Conservation (phyloP, 2,113 vertebrate species). For the Semicossyphus pulcher region DNA sequence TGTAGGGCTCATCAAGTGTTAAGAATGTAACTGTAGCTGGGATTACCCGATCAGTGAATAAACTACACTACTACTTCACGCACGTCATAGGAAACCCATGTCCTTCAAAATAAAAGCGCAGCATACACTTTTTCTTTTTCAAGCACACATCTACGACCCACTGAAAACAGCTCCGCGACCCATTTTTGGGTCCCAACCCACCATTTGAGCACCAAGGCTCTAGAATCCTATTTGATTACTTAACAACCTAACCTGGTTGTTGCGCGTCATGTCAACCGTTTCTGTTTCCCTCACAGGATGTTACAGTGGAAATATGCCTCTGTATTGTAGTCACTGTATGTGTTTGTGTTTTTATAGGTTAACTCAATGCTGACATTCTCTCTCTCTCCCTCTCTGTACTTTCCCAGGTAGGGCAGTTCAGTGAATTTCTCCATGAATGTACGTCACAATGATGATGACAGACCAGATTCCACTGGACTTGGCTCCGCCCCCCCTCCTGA, state of each 20-base stretch:
- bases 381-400: conserved; percentile 52
- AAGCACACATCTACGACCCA: no score
- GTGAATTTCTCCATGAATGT: conserved; percentile 99
- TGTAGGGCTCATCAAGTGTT: no score
- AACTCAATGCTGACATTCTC: neutral
- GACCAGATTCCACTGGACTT: conserved; percentile 99
- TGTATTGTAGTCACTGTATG: neutral
- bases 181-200: no score
- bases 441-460: conserved; percentile 99
- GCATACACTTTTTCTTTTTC: neutral
- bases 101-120: no score
- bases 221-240: neutral
- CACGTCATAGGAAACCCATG: no score
- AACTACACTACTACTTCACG: no score
- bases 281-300: neutral
- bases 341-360: neutral
- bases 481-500: conserved; percentile 93
- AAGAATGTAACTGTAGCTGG: no score
- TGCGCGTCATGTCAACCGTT: no score
- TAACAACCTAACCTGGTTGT: neutral
- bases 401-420: conserved; percentile 89
- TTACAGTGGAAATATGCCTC: neutral
- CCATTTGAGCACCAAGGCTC: no score
- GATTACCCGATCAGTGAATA: no score
- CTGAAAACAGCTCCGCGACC: no score